Percentiles rank a stretch among this genome's conserved stretches.
Evolutionary conservation across 2,797 vertebrate species (phyloP).

Genomic region (Mormyrops attenuatus): DNA sequence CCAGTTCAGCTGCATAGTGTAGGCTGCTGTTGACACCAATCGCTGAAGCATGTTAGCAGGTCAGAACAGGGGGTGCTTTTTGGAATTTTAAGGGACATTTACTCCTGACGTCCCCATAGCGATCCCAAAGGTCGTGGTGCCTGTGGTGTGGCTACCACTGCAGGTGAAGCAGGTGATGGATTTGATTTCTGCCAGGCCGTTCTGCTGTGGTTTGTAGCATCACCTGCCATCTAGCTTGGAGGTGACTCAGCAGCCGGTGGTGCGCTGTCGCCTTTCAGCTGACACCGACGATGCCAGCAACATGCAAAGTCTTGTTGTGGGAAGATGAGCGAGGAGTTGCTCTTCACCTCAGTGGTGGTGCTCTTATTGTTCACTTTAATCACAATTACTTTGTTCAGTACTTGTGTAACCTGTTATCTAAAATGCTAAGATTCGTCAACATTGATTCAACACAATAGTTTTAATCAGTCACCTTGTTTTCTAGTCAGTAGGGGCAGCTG

Average conservation of each 20-base stretch:
- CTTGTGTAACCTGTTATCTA: neutral
- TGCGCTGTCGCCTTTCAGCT: slow-evolving; percentile 5
- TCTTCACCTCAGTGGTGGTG: neutral
- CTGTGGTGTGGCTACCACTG: neutral
- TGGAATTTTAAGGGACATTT: neutral
- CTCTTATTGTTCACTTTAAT: neutral
- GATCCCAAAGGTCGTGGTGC: neutral
- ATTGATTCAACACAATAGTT: neutral
- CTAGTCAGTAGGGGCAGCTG: neutral
- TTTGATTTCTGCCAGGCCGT: neutral
- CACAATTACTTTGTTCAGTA: neutral
- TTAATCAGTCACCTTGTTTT: neutral
- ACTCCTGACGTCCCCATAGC: neutral
- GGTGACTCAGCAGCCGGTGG: neutral
- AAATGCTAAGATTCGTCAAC: neutral
- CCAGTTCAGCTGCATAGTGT: neutral
- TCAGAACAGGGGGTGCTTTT: neutral
- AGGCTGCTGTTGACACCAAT: neutral
- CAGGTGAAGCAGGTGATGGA: neutral
- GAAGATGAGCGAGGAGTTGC: neutral
- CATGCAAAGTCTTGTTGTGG: neutral
- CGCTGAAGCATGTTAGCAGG: neutral
- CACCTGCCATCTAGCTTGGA: slow-evolving; percentile 6
- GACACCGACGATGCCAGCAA: neutral
- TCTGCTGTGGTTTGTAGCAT: neutral